Percentiles rank a stretch among this genome's conserved stretches.
Conservation (phyloP, 2,888 invertebrate species). For the Ochropleura plecta region DNA sequence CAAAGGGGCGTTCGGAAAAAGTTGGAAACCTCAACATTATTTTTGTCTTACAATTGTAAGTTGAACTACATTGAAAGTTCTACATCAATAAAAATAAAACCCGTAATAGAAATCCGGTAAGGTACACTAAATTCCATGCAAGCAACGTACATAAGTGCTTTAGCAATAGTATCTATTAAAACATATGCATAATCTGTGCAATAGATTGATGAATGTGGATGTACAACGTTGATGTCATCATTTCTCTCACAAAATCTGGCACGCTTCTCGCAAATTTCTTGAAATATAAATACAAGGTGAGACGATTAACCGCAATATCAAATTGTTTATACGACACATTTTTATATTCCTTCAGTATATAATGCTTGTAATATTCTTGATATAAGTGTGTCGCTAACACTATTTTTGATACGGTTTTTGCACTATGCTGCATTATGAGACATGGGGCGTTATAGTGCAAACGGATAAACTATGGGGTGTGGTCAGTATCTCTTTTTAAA, state of each 20-base stretch:
- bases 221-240: neutral
- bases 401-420: neutral
- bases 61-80: constrained; percentile 21
- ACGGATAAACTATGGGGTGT: neutral
- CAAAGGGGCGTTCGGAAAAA: constrained; percentile 5
- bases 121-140: constrained; percentile 1
- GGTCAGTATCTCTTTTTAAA: neutral
- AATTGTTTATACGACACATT: neutral
- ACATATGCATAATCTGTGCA: constrained; percentile 5
- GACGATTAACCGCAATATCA: constrained; percentile 14
- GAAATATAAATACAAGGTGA: constrained; percentile 27
- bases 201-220: neutral
- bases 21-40: neutral
- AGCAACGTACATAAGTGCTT: neutral
- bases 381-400: neutral
- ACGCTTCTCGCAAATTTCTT: neutral
- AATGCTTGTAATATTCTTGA: neutral
- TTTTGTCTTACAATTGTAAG: constrained; percentile 7
- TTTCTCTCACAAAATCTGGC: neutral
- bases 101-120: neutral
- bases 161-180: constrained; percentile 17
- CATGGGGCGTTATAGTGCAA: neutral
- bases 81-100: constrained; percentile 7
- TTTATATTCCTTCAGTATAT: constrained; percentile 1
- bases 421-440: neutral